phyloP scores from a whole-genome alignment of 1,140 invertebrate species.

The Trichogramma pretiosum region DNA sequence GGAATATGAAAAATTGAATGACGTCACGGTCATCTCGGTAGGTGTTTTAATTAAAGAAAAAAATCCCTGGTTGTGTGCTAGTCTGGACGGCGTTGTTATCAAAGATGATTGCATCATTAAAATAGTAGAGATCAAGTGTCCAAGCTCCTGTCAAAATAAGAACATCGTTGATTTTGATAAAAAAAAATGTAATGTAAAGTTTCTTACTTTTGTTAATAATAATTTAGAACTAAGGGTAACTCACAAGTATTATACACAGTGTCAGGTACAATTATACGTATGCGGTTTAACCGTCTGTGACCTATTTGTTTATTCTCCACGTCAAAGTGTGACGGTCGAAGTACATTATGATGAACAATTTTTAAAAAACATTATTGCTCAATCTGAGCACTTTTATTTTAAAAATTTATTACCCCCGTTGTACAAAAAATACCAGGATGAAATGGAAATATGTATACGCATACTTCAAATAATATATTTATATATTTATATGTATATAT shows the following conservation, averaged over 20 bases:
- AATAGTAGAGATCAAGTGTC: conserved; percentile 24
- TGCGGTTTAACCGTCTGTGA: conserved; percentile 23
- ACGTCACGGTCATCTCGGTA: neutral
- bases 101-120: conserved; percentile 18
- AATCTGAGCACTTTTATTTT: conserved; percentile 23
- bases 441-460: too few relatives aligned
- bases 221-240: conserved; percentile 22
- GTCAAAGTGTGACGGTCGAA: conserved; percentile 13
- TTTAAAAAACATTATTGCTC: conserved; percentile 12
- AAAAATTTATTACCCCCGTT: conserved; percentile 20
- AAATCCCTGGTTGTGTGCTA: conserved; percentile 1
- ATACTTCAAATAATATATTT: too few relatives aligned
- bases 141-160: conserved; percentile 14
- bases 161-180: conserved; percentile 12
- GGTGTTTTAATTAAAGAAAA: neutral
- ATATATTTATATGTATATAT: too few relatives aligned
- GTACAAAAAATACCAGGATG: too few relatives aligned
- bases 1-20: neutral
- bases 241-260: conserved; percentile 25
- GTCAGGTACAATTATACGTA: conserved; percentile 28
- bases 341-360: conserved; percentile 22
- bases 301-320: conserved; percentile 24
- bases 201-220: conserved; percentile 9
- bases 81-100: conserved; percentile 21
- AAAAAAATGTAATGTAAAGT: conserved; percentile 21